Percentiles rank a stretch among this genome's conserved stretches.
Evolutionary conservation across 2,888 invertebrate genomes (phyloP).

Genomic region (Metacarcinus magister): DNA sequence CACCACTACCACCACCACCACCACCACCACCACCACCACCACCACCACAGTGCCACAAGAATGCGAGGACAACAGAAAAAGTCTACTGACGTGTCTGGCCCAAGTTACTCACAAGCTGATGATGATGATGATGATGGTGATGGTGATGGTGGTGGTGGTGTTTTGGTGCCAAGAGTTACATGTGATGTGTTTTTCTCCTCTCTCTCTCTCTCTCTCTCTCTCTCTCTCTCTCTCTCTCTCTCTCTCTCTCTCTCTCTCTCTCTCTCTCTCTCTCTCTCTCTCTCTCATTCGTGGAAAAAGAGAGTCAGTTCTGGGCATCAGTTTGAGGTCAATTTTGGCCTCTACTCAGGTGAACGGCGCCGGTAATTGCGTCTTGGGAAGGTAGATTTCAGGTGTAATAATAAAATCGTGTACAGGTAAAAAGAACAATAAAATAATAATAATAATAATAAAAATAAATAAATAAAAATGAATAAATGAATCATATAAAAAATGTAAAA

Average conservation of each 20-base stretch:
- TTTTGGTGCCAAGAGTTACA: background rate
- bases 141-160: background rate
- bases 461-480: too few species aligned
- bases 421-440: too few species aligned
- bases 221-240: background rate
- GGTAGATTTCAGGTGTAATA: background rate
- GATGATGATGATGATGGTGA: background rate
- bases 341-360: background rate
- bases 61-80: background rate
- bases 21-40: background rate
- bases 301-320: background rate
- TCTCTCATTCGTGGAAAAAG: background rate
- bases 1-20: slow-evolving; percentile 21
- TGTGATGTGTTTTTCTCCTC: background rate
- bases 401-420: too few species aligned
- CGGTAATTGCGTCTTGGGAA: background rate
- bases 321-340: background rate
- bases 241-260: too few species aligned
- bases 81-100: background rate
- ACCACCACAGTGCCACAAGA: background rate
- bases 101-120: background rate
- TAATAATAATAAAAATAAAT: too few species aligned
- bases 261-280: too few species aligned
- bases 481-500: too few species aligned
- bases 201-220: slow-evolving; percentile 33